Conservation (phyloP, 2,113 vertebrate species). For the Columbina picui region DNA sequence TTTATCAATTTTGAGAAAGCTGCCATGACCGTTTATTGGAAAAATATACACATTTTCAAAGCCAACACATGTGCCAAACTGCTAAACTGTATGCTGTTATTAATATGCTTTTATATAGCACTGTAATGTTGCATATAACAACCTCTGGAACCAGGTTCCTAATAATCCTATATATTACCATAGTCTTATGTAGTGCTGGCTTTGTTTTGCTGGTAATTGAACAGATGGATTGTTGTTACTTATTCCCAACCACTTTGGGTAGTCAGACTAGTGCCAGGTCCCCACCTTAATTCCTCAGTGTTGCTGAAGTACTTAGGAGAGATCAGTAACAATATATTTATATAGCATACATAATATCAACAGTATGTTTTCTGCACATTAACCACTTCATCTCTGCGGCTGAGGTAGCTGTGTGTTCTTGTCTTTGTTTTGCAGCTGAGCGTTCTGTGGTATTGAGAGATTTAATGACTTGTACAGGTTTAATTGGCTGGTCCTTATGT, state of each 20-base stretch:
- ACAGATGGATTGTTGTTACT: slow-evolving; percentile 30
- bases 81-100: background rate
- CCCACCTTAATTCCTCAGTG: background rate
- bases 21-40: background rate
- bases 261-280: background rate
- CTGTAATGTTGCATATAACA: background rate
- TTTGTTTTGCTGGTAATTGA: slow-evolving; percentile 34
- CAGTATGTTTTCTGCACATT: background rate
- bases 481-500: background rate
- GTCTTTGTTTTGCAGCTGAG: background rate
- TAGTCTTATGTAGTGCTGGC: slow-evolving; percentile 16
- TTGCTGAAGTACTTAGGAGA: background rate
- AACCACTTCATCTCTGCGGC: background rate
- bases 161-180: background rate
- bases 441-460: background rate
- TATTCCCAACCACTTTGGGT: background rate
- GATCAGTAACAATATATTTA: background rate
- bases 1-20: background rate
- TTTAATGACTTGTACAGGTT: background rate
- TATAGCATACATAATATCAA: background rate
- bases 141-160: slow-evolving; percentile 12
- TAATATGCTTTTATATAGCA: background rate
- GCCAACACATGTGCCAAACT: background rate
- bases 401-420: background rate
- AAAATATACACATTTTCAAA: slow-evolving; percentile 13